Percentiles rank a stretch among this genome's conserved stretches.
Conservation (phyloP, 2,888 invertebrate genomes). For the Eremobia ochroleuca region DNA sequence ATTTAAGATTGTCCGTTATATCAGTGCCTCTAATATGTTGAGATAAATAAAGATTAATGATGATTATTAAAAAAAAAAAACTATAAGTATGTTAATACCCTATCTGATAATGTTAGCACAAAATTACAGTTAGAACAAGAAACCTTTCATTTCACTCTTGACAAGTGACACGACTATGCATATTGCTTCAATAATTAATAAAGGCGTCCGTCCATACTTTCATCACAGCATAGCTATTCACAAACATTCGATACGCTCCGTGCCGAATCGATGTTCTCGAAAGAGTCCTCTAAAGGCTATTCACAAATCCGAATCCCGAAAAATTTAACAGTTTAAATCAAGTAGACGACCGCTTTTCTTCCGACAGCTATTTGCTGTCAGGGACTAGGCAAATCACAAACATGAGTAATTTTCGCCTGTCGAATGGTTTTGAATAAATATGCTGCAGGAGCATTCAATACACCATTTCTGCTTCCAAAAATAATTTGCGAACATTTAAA, state of each 20-base stretch:
- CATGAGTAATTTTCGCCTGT: neutral
- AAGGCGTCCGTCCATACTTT: neutral
- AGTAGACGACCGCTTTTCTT: neutral
- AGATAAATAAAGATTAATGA: too few species aligned
- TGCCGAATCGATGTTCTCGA: neutral
- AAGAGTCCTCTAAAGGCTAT: neutral
- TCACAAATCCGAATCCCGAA: neutral
- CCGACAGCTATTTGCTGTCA: too few species aligned
- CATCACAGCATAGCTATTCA: neutral
- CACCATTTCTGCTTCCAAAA: slow-evolving; percentile 1
- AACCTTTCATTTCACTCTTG: neutral
- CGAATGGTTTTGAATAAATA: neutral
- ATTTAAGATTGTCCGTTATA: too few species aligned
- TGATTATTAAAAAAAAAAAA: too few species aligned
- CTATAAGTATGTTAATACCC: too few species aligned
- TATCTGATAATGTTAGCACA: too few species aligned
- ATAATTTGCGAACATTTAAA: slow-evolving; percentile 19
- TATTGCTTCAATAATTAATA: neutral
- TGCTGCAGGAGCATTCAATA: neutral
- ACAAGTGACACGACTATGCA: neutral
- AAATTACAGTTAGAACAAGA: too few species aligned
- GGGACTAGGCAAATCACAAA: too few species aligned
- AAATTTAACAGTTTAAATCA: neutral
- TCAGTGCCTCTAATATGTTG: too few species aligned
- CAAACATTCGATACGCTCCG: neutral